A percentile compares a stretch with the other conserved stretches of the same genome.
Conservation (phyloP, 2,888 invertebrate species). For the Chymomyza fuscimana region DNA sequence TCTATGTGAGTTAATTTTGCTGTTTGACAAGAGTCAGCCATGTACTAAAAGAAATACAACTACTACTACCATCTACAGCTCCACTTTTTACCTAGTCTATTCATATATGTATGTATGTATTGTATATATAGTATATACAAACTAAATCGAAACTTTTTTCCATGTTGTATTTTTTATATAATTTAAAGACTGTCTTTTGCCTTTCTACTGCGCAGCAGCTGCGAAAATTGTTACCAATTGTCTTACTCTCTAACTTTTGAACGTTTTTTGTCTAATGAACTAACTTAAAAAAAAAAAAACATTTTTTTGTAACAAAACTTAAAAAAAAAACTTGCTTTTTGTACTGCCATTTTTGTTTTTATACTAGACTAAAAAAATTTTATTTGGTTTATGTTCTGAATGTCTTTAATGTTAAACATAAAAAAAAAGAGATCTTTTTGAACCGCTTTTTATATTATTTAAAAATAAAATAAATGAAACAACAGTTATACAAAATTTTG, state of each 20-base stretch:
- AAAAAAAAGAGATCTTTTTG: conserved; percentile 39
- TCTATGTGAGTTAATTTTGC: conserved; percentile 50
- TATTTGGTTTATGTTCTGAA: conserved; percentile 37
- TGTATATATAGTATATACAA: conserved; percentile 23
- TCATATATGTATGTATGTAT: conserved; percentile 23
- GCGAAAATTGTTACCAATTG: conserved; percentile 28
- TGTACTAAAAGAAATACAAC: conserved; percentile 41
- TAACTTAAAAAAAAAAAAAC: conserved; percentile 24
- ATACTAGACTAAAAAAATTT: conserved; percentile 12
- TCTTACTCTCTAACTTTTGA: conserved; percentile 45
- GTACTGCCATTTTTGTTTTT: conserved; percentile 42
- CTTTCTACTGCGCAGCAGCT: conserved; percentile 17
- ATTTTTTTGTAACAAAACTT: background rate
- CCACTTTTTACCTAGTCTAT: conserved; percentile 11
- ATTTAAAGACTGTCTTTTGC: conserved; percentile 34
- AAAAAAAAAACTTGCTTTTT: conserved; percentile 35
- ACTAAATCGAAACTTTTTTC: conserved; percentile 47
- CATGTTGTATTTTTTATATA: conserved; percentile 32
- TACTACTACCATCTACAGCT: conserved; percentile 22
- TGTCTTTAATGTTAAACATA: conserved; percentile 35
- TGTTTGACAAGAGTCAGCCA: conserved; percentile 55
- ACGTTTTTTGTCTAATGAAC: conserved; percentile 37
- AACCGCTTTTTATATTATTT: conserved; percentile 16
- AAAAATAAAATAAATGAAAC: conserved; percentile 30
- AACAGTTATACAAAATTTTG: conserved; percentile 24